Percentiles rank a stretch among this genome's conserved stretches.
phyloP scores from a whole-genome alignment of 2,113 vertebrate genomes.

The Gallinago jamesoni region DNA sequence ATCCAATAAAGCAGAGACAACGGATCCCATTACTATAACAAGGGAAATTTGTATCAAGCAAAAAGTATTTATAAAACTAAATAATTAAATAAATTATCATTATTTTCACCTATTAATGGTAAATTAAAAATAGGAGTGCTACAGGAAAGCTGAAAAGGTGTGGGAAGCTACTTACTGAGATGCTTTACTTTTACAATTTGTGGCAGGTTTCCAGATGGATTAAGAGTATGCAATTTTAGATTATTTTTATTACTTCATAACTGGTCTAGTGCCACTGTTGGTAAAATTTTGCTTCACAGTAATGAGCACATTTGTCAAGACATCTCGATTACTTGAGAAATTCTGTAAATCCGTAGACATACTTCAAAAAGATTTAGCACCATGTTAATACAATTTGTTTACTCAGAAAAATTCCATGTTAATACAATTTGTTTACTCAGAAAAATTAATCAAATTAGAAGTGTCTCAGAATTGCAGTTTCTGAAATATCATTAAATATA shows the following conservation, averaged over 20 bases:
- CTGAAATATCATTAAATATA: neutral
- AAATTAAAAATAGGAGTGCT: neutral
- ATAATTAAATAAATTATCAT: neutral
- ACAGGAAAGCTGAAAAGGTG: neutral
- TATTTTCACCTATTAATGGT: neutral
- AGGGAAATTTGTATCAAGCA: neutral
- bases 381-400: neutral
- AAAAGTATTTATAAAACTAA: neutral
- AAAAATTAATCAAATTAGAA: neutral
- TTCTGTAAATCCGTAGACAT: neutral
- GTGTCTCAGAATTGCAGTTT: neutral
- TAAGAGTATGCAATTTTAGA: neutral
- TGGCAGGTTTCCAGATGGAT: neutral
- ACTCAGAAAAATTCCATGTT: neutral
- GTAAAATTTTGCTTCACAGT: neutral
- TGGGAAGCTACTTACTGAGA: neutral
- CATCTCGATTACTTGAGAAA: slow-evolving; percentile 2
- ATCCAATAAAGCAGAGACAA: neutral
- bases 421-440: neutral
- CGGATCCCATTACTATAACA: neutral
- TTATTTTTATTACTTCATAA: neutral
- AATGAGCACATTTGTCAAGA: neutral
- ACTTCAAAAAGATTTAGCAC: neutral
- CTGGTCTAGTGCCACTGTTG: neutral
- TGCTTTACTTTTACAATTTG: neutral